Base-by-base conservation (phyloP, 1,140 invertebrate genomes). In the Tetramorium simillimum region DNA sequence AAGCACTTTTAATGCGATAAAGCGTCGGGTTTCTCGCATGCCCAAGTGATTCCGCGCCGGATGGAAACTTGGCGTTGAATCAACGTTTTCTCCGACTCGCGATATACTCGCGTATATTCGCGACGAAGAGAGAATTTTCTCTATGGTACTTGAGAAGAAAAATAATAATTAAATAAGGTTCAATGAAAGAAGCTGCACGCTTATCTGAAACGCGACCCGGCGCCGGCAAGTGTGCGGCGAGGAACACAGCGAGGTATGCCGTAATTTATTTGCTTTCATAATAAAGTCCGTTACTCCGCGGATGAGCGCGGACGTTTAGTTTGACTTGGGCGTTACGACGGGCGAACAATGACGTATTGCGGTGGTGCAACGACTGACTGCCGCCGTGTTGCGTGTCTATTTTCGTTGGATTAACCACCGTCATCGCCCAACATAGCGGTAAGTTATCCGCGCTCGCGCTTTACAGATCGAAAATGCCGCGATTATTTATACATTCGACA, bases 371-470 rank as follows among this genome's bases (percentile, higher is more conserved):
- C 63, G 62, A 80, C 77, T 53, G 33, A 37, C 40, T 49, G 37
- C 21, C 24, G 4, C 33, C 40, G 37, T 53, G 49, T 40, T 77
- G 70, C 40, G 73, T 18, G 80, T 91, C 91, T 92, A 92, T 92
- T 92, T 92, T 88, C 76, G 90, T 76, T 51, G 75, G 77, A 82
- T 84, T 49, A 73, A 65, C 62, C 18, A 51, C 67, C 88, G 91
- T 92, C 92, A 91, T 88, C 92, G 85, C 88, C 62, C 80, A 58
- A 87, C 85, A 86, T 92, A 91, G 89, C 67, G 76, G 28, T 75
- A 84, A 60, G 53, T 49, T 84, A 75, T 62, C n/a, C 72, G 28
- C 69, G 16, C 56, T 4, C 33, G 65, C 14, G 53, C 33, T 24
- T 18, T 16, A 72, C 16, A 70, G 37, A 28, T 70, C 24, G 62